These are phyloP conservation scores for Saccostrea cuccullata DNA, from an alignment of 1,140 invertebrate genomes.

Conservation along the genomic window DNA sequence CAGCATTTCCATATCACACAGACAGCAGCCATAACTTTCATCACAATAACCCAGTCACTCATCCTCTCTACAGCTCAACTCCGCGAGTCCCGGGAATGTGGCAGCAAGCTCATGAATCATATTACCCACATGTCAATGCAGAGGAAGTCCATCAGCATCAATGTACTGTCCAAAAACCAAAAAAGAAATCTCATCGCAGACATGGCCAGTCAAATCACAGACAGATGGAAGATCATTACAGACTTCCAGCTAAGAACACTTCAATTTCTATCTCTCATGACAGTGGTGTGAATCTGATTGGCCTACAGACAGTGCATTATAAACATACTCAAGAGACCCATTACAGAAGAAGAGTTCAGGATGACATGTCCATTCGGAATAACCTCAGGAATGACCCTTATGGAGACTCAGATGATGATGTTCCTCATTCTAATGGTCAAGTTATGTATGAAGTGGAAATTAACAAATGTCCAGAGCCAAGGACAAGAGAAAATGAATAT, in stretches of 20 bases:
- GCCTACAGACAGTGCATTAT: constrained; percentile 52
- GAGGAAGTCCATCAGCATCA: constrained; percentile 49
- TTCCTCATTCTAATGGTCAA: constrained; percentile 41
- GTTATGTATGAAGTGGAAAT: constrained; percentile 52
- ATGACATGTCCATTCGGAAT: constrained; percentile 38
- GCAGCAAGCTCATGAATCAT: neutral
- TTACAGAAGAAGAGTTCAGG: constrained; percentile 31
- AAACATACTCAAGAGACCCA: constrained; percentile 8
- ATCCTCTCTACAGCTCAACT: constrained; percentile 62
- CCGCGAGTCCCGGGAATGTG: constrained; percentile 54
- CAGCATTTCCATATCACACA: constrained; percentile 39
- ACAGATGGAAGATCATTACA: constrained; percentile 71
- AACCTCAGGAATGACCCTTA: constrained; percentile 35
- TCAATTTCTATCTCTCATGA: constrained; percentile 66
- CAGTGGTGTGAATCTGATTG: constrained; percentile 75
- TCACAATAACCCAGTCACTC: constrained; percentile 38
- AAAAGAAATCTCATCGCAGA: constrained; percentile 52
- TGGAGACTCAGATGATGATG: neutral
- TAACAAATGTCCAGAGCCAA: constrained; percentile 42
- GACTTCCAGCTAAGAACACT: constrained; percentile 71
- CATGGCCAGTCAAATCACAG: constrained; percentile 64
- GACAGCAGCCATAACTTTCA: neutral
- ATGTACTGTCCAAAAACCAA: constrained; percentile 45
- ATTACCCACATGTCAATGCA: constrained; percentile 30
- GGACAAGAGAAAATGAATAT: constrained; percentile 33